These are phyloP conservation scores for Biston betularia DNA, from an alignment of 2,888 invertebrate genomes.

Conservation along the genomic window DNA sequence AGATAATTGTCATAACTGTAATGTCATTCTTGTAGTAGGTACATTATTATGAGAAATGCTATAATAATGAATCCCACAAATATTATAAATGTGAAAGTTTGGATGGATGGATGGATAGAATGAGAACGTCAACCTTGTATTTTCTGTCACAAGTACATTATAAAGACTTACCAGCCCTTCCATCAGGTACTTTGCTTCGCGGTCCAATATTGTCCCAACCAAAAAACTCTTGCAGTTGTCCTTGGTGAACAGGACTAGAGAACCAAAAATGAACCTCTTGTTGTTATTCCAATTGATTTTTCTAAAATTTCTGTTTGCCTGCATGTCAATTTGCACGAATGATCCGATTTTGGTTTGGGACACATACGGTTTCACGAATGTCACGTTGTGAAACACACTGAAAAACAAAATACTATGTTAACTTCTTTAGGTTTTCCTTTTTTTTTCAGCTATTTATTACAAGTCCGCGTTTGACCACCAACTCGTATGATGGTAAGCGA, in stretches of 20 bases:
- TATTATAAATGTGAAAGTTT: too few relatives aligned
- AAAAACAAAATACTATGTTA: slow-evolving; percentile 39
- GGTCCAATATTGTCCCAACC: slow-evolving; percentile 88
- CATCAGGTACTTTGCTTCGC: slow-evolving; percentile 69
- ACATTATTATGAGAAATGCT: too few relatives aligned
- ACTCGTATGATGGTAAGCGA: too few relatives aligned
- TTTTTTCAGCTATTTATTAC: too few relatives aligned
- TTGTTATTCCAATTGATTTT: slow-evolving; percentile 72
- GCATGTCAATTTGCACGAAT: slow-evolving; percentile 62
- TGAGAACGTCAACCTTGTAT: neutral
- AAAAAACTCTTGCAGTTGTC: slow-evolving; percentile 89
- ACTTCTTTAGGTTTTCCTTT: too few relatives aligned
- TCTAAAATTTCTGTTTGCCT: slow-evolving; percentile 58
- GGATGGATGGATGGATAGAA: too few relatives aligned
- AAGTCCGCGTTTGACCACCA: too few relatives aligned
- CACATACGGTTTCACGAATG: slow-evolving; percentile 67
- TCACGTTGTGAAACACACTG: slow-evolving; percentile 75
- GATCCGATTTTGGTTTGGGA: slow-evolving; percentile 69
- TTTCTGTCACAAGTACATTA: neutral
- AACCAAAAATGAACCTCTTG: slow-evolving; percentile 89
- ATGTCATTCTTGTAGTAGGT: too few relatives aligned
- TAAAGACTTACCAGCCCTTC: slow-evolving; percentile 62
- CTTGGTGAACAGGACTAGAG: slow-evolving; percentile 89
- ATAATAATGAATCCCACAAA: too few relatives aligned
- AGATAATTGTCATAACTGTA: too few relatives aligned